phyloP scores from a whole-genome alignment of 2,797 vertebrate species.

The Podarcis siculus region DNA sequence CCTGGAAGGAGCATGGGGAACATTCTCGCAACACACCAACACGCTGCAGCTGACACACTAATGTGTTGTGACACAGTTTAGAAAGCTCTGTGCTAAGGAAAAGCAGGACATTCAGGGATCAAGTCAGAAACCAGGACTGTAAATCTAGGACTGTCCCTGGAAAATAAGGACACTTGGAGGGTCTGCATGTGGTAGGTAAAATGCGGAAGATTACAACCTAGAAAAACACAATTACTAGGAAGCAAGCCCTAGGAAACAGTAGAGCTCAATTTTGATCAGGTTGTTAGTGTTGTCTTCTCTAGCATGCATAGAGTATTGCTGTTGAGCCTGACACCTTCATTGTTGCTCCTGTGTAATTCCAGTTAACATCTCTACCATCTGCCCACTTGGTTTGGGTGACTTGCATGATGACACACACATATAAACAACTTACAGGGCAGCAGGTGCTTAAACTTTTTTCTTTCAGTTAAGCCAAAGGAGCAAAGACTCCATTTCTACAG shows the following conservation, averaged over 20 bases:
- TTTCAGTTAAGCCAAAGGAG: neutral
- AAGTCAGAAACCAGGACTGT: no score
- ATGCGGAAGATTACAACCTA: neutral
- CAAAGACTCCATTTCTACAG: neutral
- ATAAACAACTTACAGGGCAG: neutral
- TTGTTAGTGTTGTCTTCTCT: neutral
- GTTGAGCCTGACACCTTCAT: neutral
- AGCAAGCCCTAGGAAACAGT: neutral
- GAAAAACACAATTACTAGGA: neutral
- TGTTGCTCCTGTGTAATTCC: neutral
- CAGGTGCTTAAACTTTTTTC: neutral
- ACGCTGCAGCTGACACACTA: no score
- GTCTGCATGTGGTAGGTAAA: neutral
- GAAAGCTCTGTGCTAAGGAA: no score
- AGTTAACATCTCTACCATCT: neutral
- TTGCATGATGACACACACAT: no score
- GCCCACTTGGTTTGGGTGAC: neutral
- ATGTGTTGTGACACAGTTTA: no score
- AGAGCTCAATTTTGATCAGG: neutral
- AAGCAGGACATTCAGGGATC: no score
- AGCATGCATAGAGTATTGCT: neutral
- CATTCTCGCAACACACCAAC: no score
- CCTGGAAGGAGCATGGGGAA: no score
- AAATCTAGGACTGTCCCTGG: no score
- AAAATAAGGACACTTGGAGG: no score